phyloP scores from a whole-genome alignment of 2,113 vertebrate genomes.

The Calyptomena viridis region DNA sequence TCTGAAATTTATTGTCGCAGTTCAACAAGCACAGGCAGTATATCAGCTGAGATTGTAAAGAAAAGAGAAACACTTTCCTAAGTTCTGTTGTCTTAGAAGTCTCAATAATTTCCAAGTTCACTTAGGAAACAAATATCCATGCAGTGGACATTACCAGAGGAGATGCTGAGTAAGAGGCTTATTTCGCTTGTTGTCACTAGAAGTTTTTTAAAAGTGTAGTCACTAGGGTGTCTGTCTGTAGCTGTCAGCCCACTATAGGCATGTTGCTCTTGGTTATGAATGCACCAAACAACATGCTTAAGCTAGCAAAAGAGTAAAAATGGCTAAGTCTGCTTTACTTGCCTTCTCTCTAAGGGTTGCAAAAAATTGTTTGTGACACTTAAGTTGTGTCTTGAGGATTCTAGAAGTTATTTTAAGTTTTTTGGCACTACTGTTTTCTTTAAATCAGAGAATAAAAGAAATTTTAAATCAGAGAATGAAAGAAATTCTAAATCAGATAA shows the following conservation, averaged over 20 bases:
- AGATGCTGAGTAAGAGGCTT: not conserved
- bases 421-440: not conserved
- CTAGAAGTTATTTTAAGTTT: not conserved
- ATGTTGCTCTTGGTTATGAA: not conserved
- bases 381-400: not conserved
- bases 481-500: not conserved
- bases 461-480: not conserved
- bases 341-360: not conserved
- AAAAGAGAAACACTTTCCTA: not conserved
- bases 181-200: not conserved
- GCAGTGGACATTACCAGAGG: not conserved
- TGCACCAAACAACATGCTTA: not conserved
- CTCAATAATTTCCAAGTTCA: not conserved
- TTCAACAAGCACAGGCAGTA: not conserved
- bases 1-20: not conserved
- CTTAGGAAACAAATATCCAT: not conserved
- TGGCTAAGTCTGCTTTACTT: not conserved
- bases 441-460: not conserved
- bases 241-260: not conserved
- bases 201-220: not conserved
- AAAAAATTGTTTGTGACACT: not conserved
- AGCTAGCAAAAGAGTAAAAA: not conserved
- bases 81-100: not conserved
- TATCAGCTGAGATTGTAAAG: not conserved
- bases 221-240: not conserved